Percentiles rank a stretch among this genome's conserved stretches.
Conservation (phyloP, 2,888 invertebrate species). For the Drosophila pseudotalamancana region DNA sequence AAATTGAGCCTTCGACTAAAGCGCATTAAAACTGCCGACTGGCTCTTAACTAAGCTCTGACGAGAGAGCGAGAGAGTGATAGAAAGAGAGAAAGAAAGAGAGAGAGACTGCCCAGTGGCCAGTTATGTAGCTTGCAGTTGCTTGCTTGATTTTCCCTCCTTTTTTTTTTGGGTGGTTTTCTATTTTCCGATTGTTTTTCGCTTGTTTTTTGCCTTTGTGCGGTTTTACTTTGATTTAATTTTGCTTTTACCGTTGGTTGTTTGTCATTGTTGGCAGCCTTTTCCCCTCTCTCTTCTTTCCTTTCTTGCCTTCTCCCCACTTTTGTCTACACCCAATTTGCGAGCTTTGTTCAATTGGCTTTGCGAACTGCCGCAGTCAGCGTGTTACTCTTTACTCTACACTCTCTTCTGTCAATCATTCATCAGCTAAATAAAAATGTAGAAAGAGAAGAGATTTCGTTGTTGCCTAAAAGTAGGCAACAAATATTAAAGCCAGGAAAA, state of each 20-base stretch:
- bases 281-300: not conserved
- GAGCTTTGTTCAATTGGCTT: conserved; percentile 64
- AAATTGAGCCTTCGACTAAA: conserved; percentile 44
- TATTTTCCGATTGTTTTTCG: conserved; percentile 13
- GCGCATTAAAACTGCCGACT: conserved; percentile 56
- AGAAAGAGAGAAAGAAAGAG: not conserved
- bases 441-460: not conserved
- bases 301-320: not conserved
- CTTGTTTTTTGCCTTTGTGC: conserved; percentile 38
- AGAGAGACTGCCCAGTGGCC: conserved; percentile 1
- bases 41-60: not conserved
- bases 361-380: conserved; percentile 10
- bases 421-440: conserved; percentile 25
- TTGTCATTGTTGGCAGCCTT: conserved; percentile 45
- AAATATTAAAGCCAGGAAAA: conserved; percentile 2
- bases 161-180: not conserved
- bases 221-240: conserved; percentile 76
- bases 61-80: not conserved
- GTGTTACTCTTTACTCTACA: not conserved
- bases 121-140: conserved; percentile 37
- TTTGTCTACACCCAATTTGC: conserved; percentile 53
- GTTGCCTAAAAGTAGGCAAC: conserved; percentile 17
- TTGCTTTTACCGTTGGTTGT: conserved; percentile 53
- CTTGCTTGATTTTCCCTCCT: not conserved
- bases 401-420: conserved; percentile 19